A percentile compares a stretch with the other conserved stretches of the same genome.
These are phyloP conservation scores for Hippocampus comes DNA, from an alignment of 2,113 vertebrate species.

Conservation along the genomic window DNA sequence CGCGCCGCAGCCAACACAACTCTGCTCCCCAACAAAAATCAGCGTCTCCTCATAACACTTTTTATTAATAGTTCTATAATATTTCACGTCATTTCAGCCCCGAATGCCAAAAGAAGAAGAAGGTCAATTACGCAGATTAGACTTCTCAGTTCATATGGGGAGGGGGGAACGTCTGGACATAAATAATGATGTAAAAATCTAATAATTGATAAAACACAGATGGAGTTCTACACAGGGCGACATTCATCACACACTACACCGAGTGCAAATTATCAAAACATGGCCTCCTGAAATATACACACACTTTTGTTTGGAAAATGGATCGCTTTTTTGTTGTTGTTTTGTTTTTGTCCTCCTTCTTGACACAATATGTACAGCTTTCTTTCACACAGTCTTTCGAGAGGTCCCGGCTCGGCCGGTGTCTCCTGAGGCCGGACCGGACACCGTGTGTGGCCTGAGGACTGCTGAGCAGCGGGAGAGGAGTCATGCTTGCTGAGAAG, in stretches of 20 bases:
- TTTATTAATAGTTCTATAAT: slow-evolving; percentile 80
- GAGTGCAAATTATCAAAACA: slow-evolving; percentile 97
- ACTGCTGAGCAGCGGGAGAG: slow-evolving; percentile 40
- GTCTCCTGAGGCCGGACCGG: slow-evolving; percentile 49
- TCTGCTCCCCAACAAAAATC: slow-evolving; percentile 1
- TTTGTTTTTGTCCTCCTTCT: slow-evolving; percentile 23
- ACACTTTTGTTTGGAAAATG: slow-evolving; percentile 79
- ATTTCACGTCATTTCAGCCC: slow-evolving; percentile 54
- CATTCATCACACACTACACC: slow-evolving; percentile 96
- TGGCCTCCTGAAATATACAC: slow-evolving; percentile 88
- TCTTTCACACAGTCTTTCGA: slow-evolving; percentile 86
- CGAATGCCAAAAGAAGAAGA: slow-evolving; percentile 38
- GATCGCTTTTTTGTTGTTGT: slow-evolving; percentile 57
- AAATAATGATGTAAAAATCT: slow-evolving; percentile 98
- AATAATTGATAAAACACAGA: slow-evolving; percentile 88
- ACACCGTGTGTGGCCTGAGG: slow-evolving; percentile 27
- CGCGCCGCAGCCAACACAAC: not conserved
- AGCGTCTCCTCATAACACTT: slow-evolving; percentile 50
- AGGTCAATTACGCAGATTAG: slow-evolving; percentile 70
- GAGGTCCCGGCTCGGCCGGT: slow-evolving; percentile 63
- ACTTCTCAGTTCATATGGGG: slow-evolving; percentile 79
- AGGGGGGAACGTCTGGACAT: slow-evolving; percentile 86
- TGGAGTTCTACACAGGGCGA: slow-evolving; percentile 87
- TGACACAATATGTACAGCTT: slow-evolving; percentile 91
- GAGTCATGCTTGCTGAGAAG: slow-evolving; percentile 54